These are phyloP conservation scores for Corythoichthys intestinalis DNA, from an alignment of 2,113 vertebrate species.

Conservation along the genomic window DNA sequence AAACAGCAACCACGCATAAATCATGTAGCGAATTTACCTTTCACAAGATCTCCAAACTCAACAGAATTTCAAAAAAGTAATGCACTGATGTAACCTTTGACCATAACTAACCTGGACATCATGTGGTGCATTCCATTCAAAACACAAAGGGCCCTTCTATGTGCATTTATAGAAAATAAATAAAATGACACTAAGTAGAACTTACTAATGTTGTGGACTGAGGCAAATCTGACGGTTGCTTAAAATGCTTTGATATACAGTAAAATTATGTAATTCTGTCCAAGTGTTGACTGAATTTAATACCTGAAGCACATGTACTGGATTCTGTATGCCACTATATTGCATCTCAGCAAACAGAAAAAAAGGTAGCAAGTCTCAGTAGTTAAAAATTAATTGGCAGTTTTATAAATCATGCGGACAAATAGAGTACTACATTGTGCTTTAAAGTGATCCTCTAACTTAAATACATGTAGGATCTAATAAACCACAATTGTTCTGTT, in stretches of 20 bases:
- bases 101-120: neutral
- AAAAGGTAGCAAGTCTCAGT: neutral
- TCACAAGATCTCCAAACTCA: neutral
- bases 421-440: neutral
- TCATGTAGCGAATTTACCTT: neutral
- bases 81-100: neutral
- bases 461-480: too few species aligned
- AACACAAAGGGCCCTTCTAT: neutral
- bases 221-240: neutral
- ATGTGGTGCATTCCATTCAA: neutral
- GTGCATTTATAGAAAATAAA: neutral
- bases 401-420: conserved; percentile 23
- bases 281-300: neutral
- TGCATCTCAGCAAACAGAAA: neutral
- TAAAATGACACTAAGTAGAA: neutral
- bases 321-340: neutral
- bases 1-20: neutral
- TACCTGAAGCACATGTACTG: neutral
- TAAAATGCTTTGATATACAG: neutral
- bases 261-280: neutral
- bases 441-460: too few species aligned
- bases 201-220: neutral
- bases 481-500: too few species aligned
- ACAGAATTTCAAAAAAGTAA: neutral
- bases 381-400: conserved; percentile 9